phyloP scores from a whole-genome alignment of 2,113 vertebrate species.

The Bubo scandiacus region DNA sequence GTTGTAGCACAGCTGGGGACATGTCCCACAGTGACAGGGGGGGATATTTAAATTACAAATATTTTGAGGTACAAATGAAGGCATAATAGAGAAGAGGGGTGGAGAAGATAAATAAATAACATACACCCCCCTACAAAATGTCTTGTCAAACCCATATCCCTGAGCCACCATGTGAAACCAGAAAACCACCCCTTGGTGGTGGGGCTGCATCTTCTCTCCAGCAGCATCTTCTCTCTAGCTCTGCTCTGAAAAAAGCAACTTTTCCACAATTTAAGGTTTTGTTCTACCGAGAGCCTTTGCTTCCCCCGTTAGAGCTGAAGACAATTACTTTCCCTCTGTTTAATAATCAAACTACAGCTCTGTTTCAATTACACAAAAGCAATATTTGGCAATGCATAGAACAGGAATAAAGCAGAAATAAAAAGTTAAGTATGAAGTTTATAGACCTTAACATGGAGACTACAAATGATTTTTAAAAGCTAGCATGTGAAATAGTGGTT shows the following conservation, averaged over 20 bases:
- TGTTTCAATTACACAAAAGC: conserved; percentile 47
- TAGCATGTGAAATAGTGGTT: not conserved
- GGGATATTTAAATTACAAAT: not conserved
- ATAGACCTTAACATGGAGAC: conserved; percentile 4
- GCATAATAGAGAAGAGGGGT: not conserved
- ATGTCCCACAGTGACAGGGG: rapidly evolving
- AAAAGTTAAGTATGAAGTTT: conserved; percentile 33
- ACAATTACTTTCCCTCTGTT: not conserved
- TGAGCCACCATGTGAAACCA: not conserved
- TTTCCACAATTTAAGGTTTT: not conserved
- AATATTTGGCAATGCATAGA: conserved; percentile 29
- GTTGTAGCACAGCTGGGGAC: not conserved
- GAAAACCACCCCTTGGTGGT: not conserved
- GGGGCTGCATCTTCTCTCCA: not conserved
- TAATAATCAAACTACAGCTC: conserved; percentile 22
- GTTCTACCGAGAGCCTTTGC: not conserved
- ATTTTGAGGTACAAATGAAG: not conserved
- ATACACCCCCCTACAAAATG: rapidly evolving
- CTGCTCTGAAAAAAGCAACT: not conserved
- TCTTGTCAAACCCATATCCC: not conserved
- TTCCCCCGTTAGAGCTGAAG: not conserved
- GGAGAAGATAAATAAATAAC: not conserved
- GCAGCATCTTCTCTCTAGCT: not conserved
- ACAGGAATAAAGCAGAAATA: conserved; percentile 20
- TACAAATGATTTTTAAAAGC: not conserved